A percentile compares a stretch with the other conserved stretches of the same genome.
Evolutionary conservation across 2,797 vertebrate species (phyloP).

Genomic region (Potorous gilbertii): DNA sequence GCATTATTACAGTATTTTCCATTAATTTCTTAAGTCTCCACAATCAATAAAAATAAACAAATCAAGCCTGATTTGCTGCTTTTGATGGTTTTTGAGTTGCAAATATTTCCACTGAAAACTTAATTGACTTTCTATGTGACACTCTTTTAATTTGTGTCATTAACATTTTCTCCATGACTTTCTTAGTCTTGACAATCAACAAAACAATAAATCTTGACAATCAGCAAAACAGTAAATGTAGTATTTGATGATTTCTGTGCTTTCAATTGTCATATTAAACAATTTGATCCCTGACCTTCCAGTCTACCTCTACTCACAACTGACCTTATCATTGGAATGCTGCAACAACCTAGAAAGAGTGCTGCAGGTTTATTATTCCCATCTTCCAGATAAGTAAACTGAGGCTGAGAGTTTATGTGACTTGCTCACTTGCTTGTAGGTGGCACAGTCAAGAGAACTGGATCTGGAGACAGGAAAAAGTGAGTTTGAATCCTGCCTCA

Average conservation of each 20-base stretch:
- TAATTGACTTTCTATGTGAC: neutral
- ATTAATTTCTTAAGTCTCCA: neutral
- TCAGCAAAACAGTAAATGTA: neutral
- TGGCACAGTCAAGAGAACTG: neutral
- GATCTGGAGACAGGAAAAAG: neutral
- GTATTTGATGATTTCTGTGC: neutral
- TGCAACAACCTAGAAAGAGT: neutral
- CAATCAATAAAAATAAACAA: neutral
- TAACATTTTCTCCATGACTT: neutral
- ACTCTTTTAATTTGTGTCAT: neutral
- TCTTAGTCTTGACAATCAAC: neutral
- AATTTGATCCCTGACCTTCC: neutral
- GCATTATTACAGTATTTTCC: neutral
- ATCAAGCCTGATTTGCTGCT: neutral
- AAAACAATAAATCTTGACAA: neutral
- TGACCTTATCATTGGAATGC: neutral
- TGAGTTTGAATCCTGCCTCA: neutral
- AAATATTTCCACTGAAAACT: neutral
- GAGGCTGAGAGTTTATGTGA: neutral
- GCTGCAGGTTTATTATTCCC: slow-evolving; percentile 18
- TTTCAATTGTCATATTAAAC: neutral
- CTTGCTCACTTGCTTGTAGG: neutral
- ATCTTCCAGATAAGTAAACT: slow-evolving; percentile 37
- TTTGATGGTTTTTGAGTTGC: neutral
- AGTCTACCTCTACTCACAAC: neutral